Percentiles rank a stretch among this genome's conserved stretches.
Conservation (phyloP, 2,888 invertebrate genomes). For the Sphecodes monilicornis region DNA sequence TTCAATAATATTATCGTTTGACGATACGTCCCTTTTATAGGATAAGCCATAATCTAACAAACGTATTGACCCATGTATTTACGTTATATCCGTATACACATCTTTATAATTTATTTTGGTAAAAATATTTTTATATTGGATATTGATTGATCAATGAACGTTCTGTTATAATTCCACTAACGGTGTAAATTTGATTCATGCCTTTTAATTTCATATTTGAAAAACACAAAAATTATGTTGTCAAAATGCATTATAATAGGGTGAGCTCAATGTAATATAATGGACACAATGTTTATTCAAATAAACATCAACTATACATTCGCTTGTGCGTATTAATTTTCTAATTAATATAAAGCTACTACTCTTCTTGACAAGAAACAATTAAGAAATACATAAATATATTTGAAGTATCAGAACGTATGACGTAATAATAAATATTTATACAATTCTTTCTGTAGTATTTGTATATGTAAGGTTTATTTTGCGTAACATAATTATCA, state of each 20-base stretch:
- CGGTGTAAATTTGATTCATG: slow-evolving; percentile 5
- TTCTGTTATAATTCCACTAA: slow-evolving; percentile 18
- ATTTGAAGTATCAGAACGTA: not conserved
- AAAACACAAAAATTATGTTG: not conserved
- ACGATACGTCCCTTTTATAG: slow-evolving; percentile 1
- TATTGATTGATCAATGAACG: slow-evolving; percentile 44
- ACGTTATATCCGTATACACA: slow-evolving; percentile 29
- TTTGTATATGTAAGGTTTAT: not conserved
- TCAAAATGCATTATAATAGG: not conserved
- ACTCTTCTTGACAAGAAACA: not conserved
- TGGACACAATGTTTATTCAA: not conserved
- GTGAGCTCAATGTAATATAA: not conserved
- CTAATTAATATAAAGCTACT: not conserved
- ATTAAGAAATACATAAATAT: not conserved
- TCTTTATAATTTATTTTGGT: slow-evolving; percentile 39
- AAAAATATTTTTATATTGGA: slow-evolving; percentile 51
- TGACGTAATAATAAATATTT: not conserved
- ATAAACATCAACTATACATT: not conserved
- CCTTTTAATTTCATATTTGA: not conserved
- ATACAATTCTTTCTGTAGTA: not conserved
- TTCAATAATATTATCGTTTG: not conserved
- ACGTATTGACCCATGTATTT: slow-evolving; percentile 35
- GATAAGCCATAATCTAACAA: slow-evolving; percentile 19
- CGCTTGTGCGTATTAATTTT: not conserved
- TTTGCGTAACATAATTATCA: slow-evolving; percentile 1